These are phyloP conservation scores for Drosophila carrolli DNA, from an alignment of 1,140 invertebrate genomes.

Conservation along the genomic window DNA sequence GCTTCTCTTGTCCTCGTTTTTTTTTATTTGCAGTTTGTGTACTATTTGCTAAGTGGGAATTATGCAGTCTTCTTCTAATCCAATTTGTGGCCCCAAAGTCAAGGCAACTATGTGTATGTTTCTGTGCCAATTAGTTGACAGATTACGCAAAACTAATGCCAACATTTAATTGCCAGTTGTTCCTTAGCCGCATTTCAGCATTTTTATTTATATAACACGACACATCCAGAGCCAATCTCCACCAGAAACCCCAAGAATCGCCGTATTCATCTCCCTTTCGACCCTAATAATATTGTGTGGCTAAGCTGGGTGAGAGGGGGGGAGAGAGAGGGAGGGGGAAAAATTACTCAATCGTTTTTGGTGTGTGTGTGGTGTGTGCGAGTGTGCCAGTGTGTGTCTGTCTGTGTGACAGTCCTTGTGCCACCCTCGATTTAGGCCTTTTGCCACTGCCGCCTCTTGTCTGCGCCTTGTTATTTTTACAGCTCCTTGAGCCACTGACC, in stretches of 20 bases:
- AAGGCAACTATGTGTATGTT: slow-evolving; percentile 14
- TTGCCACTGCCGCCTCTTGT: slow-evolving; percentile 68
- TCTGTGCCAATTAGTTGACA: slow-evolving; percentile 76
- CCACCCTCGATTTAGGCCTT: slow-evolving; percentile 70
- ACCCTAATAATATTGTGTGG: slow-evolving; percentile 75
- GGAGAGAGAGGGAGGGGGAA: slow-evolving; percentile 28
- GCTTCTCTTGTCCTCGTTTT: too few relatives aligned
- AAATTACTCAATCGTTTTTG: slow-evolving; percentile 74
- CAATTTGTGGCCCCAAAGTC: slow-evolving; percentile 62
- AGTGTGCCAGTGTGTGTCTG: slow-evolving; percentile 22
- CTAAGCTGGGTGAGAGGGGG: slow-evolving; percentile 7
- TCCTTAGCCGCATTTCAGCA: slow-evolving; percentile 14
- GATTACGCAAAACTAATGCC: slow-evolving; percentile 77
- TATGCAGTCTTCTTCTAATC: slow-evolving; percentile 67
- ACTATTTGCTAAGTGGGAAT: slow-evolving; percentile 12
- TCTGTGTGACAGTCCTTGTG: slow-evolving; percentile 36
- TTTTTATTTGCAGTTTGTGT: background rate
- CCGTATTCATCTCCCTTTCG: slow-evolving; percentile 35
- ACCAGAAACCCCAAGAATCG: slow-evolving; percentile 4
- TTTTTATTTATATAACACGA: slow-evolving; percentile 74
- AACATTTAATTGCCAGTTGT: slow-evolving; percentile 44
- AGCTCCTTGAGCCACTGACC: slow-evolving; percentile 57
- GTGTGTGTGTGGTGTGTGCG: slow-evolving; percentile 22
- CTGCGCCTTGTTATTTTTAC: slow-evolving; percentile 76
- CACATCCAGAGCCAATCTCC: slow-evolving; percentile 13